phyloP scores from a whole-genome alignment of 2,113 vertebrate genomes.

The Campylomormyrus numenius region DNA sequence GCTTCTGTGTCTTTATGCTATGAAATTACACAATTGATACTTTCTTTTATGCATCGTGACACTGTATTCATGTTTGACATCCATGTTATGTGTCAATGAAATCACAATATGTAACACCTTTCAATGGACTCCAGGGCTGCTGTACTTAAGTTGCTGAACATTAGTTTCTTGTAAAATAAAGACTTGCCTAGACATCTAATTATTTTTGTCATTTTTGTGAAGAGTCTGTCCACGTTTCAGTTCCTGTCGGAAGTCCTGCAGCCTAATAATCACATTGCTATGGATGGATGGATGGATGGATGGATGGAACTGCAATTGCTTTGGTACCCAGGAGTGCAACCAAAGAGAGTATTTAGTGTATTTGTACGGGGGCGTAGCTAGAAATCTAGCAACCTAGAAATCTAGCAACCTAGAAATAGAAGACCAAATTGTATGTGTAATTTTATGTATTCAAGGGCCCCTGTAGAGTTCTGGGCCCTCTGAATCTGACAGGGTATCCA shows the following conservation, averaged over 20 bases:
- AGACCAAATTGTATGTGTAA: background rate
- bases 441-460: background rate
- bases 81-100: background rate
- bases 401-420: no score
- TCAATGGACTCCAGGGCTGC: conserved; percentile 27
- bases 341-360: background rate
- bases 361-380: background rate
- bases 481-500: background rate
- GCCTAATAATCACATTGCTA: background rate
- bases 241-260: background rate
- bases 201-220: background rate
- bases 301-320: background rate
- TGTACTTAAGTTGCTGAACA: conserved; percentile 1
- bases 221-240: background rate
- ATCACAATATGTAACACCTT: conserved; percentile 39
- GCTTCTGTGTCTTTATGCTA: conserved; percentile 16
- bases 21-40: background rate
- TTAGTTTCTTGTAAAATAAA: background rate
- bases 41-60: background rate
- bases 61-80: background rate
- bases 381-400: background rate
- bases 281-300: background rate
- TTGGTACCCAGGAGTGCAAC: background rate
- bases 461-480: background rate
- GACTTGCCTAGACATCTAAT: background rate